A percentile compares a stretch with the other conserved stretches of the same genome.
These are phyloP conservation scores for Chromis chromis DNA, from an alignment of 2,797 vertebrate genomes.

Conservation along the genomic window DNA sequence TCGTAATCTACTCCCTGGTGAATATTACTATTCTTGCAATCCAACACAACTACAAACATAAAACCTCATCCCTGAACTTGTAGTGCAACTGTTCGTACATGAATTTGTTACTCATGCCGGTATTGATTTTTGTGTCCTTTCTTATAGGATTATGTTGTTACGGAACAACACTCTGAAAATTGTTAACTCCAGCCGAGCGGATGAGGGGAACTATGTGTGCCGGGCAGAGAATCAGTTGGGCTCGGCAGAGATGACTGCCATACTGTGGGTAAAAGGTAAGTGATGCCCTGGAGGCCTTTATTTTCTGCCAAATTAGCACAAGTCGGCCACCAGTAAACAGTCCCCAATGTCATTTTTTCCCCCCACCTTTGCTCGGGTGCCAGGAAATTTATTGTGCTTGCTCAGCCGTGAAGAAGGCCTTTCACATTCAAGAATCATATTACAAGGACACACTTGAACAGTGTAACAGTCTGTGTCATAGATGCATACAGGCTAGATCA, in stretches of 20 bases:
- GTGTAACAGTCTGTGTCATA: constrained; percentile 42
- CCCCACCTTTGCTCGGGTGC: constrained; percentile 64
- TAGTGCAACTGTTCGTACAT: constrained; percentile 27
- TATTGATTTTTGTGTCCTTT: constrained; percentile 72
- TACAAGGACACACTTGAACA: constrained; percentile 71
- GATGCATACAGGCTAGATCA: constrained; percentile 35
- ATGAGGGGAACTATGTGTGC: constrained; percentile 94
- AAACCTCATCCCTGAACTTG: constrained; percentile 37
- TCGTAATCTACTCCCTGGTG: constrained; percentile 9
- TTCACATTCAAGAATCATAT: constrained; percentile 77
- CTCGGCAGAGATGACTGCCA: constrained; percentile 91
- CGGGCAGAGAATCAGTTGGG: constrained; percentile 93
- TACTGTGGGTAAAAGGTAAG: constrained; percentile 96
- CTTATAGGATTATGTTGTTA: constrained; percentile 90
- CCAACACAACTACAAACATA: constrained; percentile 20
- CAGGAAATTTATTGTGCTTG: constrained; percentile 74
- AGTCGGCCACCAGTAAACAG: constrained; percentile 74
- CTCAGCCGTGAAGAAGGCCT: constrained; percentile 73
- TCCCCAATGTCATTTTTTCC: constrained; percentile 74
- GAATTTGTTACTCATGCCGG: constrained; percentile 58
- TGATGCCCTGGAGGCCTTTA: constrained; percentile 73
- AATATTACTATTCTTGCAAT: constrained; percentile 36
- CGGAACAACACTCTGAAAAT: constrained; percentile 93
- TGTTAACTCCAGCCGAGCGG: constrained; percentile 91
- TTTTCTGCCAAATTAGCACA: constrained; percentile 80